These are phyloP conservation scores for Genyomyrus donnyi DNA, from an alignment of 2,113 vertebrate genomes.

Conservation along the genomic window DNA sequence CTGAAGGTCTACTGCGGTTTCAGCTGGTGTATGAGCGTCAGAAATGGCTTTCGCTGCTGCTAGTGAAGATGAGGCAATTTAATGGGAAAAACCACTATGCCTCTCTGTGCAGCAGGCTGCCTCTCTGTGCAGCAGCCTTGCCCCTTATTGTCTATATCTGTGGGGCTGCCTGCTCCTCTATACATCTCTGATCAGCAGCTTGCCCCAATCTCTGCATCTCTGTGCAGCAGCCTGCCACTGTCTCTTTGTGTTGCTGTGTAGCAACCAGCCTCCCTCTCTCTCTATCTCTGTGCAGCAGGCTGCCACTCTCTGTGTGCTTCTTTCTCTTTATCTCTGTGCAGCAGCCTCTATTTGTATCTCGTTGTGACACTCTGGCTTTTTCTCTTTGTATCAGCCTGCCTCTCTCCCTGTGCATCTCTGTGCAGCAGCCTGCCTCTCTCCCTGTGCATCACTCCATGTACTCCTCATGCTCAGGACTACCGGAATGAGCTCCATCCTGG, in stretches of 20 bases:
- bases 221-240: no score
- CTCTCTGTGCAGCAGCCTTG: background rate
- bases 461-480: slow-evolving; percentile 5
- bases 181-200: background rate
- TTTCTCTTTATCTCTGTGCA: background rate
- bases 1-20: background rate
- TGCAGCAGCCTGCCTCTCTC: background rate
- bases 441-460: background rate
- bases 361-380: no score
- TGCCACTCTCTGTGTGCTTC: background rate
- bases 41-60: background rate
- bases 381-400: no score
- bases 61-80: background rate
- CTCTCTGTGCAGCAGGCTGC: background rate
- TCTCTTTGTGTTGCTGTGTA: no score
- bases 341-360: background rate
- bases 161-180: background rate
- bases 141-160: background rate
- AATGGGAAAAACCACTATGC: background rate
- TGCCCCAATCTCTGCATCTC: background rate
- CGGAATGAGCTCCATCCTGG: slow-evolving; percentile 36
- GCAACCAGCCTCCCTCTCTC: no score
- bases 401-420: background rate
- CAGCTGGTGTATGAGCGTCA: background rate
- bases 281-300: no score